Percentiles rank a stretch among this genome's conserved stretches.
Conservation (phyloP, 2,113 vertebrate species). For the Egretta garzetta region DNA sequence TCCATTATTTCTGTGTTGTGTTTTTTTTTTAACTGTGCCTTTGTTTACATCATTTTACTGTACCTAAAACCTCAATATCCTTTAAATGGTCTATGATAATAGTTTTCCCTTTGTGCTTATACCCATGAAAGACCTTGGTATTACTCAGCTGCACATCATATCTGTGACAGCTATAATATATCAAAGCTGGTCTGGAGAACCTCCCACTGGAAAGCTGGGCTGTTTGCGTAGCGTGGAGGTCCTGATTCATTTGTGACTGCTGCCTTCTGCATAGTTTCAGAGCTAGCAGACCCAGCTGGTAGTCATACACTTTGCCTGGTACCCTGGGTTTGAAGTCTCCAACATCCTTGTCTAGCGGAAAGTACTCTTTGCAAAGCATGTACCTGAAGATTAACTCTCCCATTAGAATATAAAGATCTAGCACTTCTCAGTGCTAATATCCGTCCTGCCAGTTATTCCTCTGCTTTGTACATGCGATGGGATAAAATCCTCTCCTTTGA, state of each 20-base stretch:
- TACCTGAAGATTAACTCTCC: background rate
- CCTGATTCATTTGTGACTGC: background rate
- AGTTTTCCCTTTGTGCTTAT: background rate
- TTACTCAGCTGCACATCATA: background rate
- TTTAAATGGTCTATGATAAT: background rate
- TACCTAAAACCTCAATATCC: background rate
- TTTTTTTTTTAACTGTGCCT: background rate
- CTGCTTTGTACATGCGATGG: accelerated
- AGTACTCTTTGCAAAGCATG: background rate
- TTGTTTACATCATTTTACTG: background rate
- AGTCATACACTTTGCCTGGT: background rate
- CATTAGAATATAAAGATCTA: background rate
- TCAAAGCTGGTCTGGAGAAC: background rate
- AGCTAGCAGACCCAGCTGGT: background rate
- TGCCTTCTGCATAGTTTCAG: background rate
- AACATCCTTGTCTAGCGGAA: background rate
- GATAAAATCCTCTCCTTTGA: conserved; percentile 1
- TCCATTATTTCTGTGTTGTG: background rate
- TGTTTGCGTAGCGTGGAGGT: background rate
- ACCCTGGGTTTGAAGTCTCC: background rate
- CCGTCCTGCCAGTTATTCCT: background rate
- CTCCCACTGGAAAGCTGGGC: background rate
- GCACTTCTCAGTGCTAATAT: background rate
- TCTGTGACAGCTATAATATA: background rate
- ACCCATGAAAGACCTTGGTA: background rate